Conservation (phyloP, 2,113 vertebrate species). For the Epinephelus lanceolatus region DNA sequence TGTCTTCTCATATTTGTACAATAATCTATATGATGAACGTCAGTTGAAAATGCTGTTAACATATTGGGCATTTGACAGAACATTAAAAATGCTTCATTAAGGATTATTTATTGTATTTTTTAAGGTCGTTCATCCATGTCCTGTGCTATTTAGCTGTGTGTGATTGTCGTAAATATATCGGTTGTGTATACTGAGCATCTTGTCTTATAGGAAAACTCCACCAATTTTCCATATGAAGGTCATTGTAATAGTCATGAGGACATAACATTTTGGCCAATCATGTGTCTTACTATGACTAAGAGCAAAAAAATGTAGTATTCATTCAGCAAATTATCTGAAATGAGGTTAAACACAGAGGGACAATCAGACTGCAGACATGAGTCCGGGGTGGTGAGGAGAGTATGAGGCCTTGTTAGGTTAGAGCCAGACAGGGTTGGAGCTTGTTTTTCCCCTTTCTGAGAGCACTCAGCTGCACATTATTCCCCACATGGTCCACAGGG, state of each 20-base stretch:
- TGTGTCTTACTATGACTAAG: not conserved
- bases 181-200: not conserved
- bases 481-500: constrained; percentile 47
- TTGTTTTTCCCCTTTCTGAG: constrained; percentile 45
- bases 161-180: not conserved
- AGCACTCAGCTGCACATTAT: constrained; percentile 57
- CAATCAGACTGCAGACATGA: not conserved
- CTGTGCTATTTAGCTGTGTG: not conserved
- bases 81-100: not conserved
- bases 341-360: constrained; percentile 11
- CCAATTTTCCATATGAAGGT: no score
- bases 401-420: constrained; percentile 39
- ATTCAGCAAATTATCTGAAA: constrained; percentile 15
- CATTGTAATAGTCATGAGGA: not conserved
- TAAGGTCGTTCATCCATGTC: not conserved
- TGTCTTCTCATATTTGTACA: not conserved
- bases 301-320: not conserved
- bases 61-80: not conserved
- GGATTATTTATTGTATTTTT: no score
- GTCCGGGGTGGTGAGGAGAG: constrained; percentile 22
- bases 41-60: not conserved
- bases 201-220: no score
- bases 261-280: not conserved
- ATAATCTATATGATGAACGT: not conserved
- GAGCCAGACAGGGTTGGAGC: constrained; percentile 27